These are phyloP conservation scores for Pandemis corylana DNA, from an alignment of 2,888 invertebrate genomes.

Conservation along the genomic window DNA sequence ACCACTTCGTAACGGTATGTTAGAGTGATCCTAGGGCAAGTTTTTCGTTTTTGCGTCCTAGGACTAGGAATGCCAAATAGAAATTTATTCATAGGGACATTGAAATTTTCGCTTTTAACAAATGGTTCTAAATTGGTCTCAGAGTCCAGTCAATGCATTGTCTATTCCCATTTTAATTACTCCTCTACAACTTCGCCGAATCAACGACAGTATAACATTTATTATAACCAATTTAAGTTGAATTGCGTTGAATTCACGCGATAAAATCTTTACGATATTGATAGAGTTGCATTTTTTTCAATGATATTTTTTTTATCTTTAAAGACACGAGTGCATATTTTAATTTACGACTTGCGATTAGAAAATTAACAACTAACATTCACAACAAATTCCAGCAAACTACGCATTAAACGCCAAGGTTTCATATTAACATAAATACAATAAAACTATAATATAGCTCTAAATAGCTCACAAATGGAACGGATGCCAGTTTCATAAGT, in stretches of 20 bases:
- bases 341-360: slow-evolving; percentile 34
- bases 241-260: background rate
- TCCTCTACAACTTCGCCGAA: no score
- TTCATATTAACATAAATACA: slow-evolving; percentile 35
- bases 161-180: no score
- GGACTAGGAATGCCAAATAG: no score
- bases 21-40: no score
- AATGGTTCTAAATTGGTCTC: no score
- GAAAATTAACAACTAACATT: slow-evolving; percentile 35
- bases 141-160: no score
- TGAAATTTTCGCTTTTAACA: no score
- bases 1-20: no score
- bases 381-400: slow-evolving; percentile 28
- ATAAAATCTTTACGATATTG: background rate
- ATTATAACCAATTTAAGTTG: background rate
- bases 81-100: no score
- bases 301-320: slow-evolving; percentile 13
- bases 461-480: slow-evolving; percentile 47
- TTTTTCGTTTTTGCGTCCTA: no score
- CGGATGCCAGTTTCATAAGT: slow-evolving; percentile 54
- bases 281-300: background rate
- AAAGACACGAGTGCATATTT: slow-evolving; percentile 30
- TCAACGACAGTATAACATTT: no score
- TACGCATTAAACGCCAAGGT: slow-evolving; percentile 35
- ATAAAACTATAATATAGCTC: slow-evolving; percentile 22